Conservation (phyloP, 1,140 invertebrate species). For the Sitophilus oryzae region DNA sequence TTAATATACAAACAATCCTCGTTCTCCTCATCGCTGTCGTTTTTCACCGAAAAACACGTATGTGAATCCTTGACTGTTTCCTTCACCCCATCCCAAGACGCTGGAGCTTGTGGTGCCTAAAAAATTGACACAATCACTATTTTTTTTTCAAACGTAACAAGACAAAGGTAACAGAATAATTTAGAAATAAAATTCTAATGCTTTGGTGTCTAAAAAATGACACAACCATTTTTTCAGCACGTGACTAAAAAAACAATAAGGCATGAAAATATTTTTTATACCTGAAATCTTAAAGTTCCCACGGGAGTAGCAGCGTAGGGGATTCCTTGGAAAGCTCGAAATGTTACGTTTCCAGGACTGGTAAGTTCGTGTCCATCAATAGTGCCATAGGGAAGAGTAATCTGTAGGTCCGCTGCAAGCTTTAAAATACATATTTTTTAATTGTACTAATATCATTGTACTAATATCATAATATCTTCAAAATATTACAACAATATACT, state of each 20-base stretch:
- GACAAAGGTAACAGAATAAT: too few relatives aligned
- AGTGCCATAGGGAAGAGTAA: constrained; percentile 11
- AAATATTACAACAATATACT: too few relatives aligned
- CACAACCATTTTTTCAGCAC: too few relatives aligned
- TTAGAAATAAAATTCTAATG: too few relatives aligned
- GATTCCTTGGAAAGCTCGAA: constrained; percentile 17
- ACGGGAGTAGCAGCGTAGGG: constrained; percentile 17
- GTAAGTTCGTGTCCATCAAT: not conserved
- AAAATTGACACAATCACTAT: not conserved
- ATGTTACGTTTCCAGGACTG: constrained; percentile 4
- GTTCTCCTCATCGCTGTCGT: constrained; percentile 16
- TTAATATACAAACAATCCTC: constrained; percentile 18
- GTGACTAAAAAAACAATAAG: too few relatives aligned
- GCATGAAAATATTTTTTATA: not conserved
- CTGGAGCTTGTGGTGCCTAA: constrained; percentile 9
- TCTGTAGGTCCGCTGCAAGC: constrained; percentile 9
- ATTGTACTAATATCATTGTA: too few relatives aligned
- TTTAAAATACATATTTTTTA: too few relatives aligned
- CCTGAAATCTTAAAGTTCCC: constrained; percentile 12
- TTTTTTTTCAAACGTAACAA: too few relatives aligned
- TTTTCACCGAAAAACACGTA: constrained; percentile 16
- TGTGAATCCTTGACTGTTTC: constrained; percentile 8
- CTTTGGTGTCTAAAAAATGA: too few relatives aligned
- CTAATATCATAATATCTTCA: too few relatives aligned
- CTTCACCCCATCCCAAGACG: constrained; percentile 7